Percentiles rank a stretch among this genome's conserved stretches.
phyloP scores from a whole-genome alignment of 2,797 vertebrate species.

The Thalassophryne amazonica region DNA sequence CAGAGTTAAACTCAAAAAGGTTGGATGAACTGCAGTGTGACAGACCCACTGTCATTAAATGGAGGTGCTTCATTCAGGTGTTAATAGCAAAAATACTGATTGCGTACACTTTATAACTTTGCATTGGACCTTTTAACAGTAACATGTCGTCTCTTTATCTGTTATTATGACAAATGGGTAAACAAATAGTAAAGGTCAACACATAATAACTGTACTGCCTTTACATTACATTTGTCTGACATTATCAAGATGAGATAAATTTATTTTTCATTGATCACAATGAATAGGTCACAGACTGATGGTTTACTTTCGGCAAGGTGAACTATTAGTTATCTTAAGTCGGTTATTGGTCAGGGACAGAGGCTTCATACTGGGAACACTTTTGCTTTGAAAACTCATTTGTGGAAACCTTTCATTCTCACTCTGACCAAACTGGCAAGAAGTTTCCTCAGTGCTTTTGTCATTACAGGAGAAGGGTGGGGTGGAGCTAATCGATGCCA shows the following conservation, averaged over 20 bases:
- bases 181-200: slow-evolving; percentile 61
- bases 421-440: not conserved
- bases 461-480: slow-evolving; percentile 4
- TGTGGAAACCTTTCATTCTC: slow-evolving; percentile 24
- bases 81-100: slow-evolving; percentile 1
- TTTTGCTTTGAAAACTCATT: slow-evolving; percentile 18
- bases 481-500: slow-evolving; percentile 4
- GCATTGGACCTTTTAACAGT: not conserved
- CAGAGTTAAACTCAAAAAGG: no score
- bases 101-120: slow-evolving; percentile 1
- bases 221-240: slow-evolving; percentile 48
- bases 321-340: slow-evolving; percentile 13
- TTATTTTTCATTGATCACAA: slow-evolving; percentile 60
- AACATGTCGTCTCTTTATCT: not conserved
- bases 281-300: slow-evolving; percentile 34
- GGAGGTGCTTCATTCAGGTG: no score
- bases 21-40: no score
- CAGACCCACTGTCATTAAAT: no score
- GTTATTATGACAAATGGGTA: slow-evolving; percentile 58
- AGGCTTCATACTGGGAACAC: slow-evolving; percentile 25
- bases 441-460: slow-evolving; percentile 26
- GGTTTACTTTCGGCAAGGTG: slow-evolving; percentile 17
- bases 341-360: slow-evolving; percentile 4
- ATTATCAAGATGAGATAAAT: slow-evolving; percentile 58
- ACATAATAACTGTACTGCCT: slow-evolving; percentile 60